A percentile compares a stretch with the other conserved stretches of the same genome.
phyloP scores from a whole-genome alignment of 1,140 invertebrate genomes.

The Trinorchestia longiramus region DNA sequence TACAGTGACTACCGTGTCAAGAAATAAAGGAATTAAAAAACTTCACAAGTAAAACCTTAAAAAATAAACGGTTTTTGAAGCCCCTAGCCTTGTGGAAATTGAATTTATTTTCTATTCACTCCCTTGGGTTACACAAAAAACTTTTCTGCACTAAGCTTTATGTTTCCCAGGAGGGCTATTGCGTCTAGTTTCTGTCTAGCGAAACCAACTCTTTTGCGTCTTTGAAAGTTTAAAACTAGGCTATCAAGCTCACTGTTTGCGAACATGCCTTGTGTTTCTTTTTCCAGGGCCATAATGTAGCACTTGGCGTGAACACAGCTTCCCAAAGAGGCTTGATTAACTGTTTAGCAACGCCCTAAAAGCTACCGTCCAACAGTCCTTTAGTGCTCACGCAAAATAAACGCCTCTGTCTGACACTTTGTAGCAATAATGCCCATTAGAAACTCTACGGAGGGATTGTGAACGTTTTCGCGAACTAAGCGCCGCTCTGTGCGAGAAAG shows the following conservation, averaged over 20 bases:
- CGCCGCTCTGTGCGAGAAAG: neutral
- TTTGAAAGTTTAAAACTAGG: neutral
- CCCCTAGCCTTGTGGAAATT: neutral
- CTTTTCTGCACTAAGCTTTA: neutral
- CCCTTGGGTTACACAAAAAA: neutral
- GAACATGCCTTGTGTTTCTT: slow-evolving; percentile 15
- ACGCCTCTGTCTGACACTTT: neutral
- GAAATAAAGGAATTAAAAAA: neutral
- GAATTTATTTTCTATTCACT: neutral
- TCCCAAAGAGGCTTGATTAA: slow-evolving; percentile 49
- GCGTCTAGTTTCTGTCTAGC: neutral
- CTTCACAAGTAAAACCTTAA: neutral
- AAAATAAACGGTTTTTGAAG: neutral
- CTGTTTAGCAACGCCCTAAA: slow-evolving; percentile 30
- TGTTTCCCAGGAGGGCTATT: neutral
- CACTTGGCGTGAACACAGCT: slow-evolving; percentile 13
- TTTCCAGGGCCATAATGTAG: slow-evolving; percentile 8
- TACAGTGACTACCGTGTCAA: neutral
- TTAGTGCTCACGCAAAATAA: neutral
- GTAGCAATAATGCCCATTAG: neutral
- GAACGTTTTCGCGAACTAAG: slow-evolving; percentile 59
- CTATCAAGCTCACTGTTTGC: neutral
- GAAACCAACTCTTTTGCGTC: neutral
- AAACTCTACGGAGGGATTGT: neutral
- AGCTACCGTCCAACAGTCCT: slow-evolving; percentile 29